Conservation (phyloP, 2,113 vertebrate genomes). For the Puntigrus tetrazona region DNA sequence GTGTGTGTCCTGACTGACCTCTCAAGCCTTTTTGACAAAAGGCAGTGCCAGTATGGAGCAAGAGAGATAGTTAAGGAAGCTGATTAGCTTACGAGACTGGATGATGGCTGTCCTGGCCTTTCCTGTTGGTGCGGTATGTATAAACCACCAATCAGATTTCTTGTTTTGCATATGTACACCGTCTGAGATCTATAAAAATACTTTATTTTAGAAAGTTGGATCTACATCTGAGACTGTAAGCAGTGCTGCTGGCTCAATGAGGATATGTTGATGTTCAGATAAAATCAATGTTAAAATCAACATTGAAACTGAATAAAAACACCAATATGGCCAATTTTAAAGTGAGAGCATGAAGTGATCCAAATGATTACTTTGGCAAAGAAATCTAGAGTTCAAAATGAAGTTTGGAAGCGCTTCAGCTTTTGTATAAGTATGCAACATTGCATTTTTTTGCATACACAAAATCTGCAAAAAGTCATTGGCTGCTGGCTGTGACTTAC, state of each 20-base stretch:
- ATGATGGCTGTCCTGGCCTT: slow-evolving; percentile 95
- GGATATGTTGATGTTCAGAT: slow-evolving; percentile 22
- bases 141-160: background rate
- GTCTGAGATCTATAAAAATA: background rate
- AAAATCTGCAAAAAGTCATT: background rate
- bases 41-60: slow-evolving; percentile 89
- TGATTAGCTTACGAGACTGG: slow-evolving; percentile 94
- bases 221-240: background rate
- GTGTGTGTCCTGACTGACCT: slow-evolving; percentile 94
- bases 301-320: background rate
- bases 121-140: slow-evolving; percentile 93
- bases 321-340: background rate
- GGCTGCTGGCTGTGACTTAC: background rate
- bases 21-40: slow-evolving; percentile 91
- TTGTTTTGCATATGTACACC: background rate
- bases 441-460: background rate
- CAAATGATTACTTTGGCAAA: background rate
- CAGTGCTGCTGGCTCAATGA: background rate
- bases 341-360: background rate
- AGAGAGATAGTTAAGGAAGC: slow-evolving; percentile 92
- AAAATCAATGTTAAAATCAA: slow-evolving; percentile 20
- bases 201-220: background rate
- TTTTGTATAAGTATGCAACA: background rate
- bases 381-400: background rate
- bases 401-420: background rate